Conservation (phyloP, 1,140 invertebrate species). For the Dysdera silvatica region DNA sequence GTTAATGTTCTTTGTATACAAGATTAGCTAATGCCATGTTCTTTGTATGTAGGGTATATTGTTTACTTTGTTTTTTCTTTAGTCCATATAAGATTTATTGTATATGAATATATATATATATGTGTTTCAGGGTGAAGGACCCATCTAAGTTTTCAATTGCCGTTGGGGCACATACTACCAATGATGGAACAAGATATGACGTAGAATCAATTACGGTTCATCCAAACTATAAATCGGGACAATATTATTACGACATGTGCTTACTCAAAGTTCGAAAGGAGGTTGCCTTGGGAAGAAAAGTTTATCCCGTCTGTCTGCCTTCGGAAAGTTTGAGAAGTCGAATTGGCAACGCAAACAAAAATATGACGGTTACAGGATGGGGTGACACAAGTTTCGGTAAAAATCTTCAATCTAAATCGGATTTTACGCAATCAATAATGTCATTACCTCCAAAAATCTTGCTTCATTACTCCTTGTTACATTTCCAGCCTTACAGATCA, state of each 20-base stretch:
- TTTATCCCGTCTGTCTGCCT: constrained; percentile 75
- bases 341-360: constrained; percentile 61
- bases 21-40: no score
- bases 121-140: constrained; percentile 14
- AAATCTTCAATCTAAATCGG: no score
- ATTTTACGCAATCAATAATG: no score
- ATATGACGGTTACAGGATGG: constrained; percentile 82
- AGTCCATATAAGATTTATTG: neutral
- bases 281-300: constrained; percentile 78
- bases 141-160: constrained; percentile 1
- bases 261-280: constrained; percentile 68
- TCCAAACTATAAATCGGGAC: constrained; percentile 73
- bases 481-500: no score
- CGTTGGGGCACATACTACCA: constrained; percentile 7
- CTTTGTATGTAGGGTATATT: neutral
- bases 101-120: no score
- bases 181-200: constrained; percentile 11
- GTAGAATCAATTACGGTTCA: constrained; percentile 49
- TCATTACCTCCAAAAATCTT: no score
- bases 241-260: constrained; percentile 83
- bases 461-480: neutral
- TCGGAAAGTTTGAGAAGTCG: constrained; percentile 39
- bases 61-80: neutral
- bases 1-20: no score
- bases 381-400: constrained; percentile 45